These are phyloP conservation scores for Rhagonycha fulva DNA, from an alignment of 2,888 invertebrate species.

Conservation along the genomic window DNA sequence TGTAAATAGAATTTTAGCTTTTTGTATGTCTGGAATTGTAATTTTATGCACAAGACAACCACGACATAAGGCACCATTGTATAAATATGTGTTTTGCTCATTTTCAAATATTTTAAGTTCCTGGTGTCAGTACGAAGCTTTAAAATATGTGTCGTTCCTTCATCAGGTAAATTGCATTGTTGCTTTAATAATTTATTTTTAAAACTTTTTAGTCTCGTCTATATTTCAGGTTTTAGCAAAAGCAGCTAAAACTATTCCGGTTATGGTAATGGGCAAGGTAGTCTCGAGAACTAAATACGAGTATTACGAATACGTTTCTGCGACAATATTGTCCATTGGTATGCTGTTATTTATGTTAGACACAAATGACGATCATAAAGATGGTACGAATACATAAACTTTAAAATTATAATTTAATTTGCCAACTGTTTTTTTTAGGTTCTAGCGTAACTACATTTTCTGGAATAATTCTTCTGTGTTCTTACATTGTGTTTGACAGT, in stretches of 20 bases:
- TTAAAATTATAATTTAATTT: not conserved
- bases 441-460: conserved; percentile 77
- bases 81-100: conserved; percentile 94
- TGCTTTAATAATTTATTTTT: not conserved
- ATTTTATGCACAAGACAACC: conserved; percentile 65
- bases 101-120: conserved; percentile 97
- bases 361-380: conserved; percentile 66
- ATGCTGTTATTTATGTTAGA: conserved; percentile 92
- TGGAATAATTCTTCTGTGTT: conserved; percentile 81
- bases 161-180: conserved; percentile 73
- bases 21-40: conserved; percentile 70
- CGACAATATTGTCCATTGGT: conserved; percentile 86
- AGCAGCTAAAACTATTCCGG: conserved; percentile 97
- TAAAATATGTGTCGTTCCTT: conserved; percentile 97
- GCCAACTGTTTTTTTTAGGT: conserved; percentile 47
- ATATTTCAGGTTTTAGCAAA: conserved; percentile 79
- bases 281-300: conserved; percentile 86
- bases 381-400: conserved; percentile 53
- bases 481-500: conserved; percentile 94
- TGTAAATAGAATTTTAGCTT: conserved; percentile 88
- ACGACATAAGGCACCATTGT: conserved; percentile 82
- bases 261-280: conserved; percentile 97
- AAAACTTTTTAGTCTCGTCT: not conserved
- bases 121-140: conserved; percentile 99
- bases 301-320: conserved; percentile 90